These are phyloP conservation scores for Margaritifera margaritifera DNA, from an alignment of 2,888 invertebrate species.

Conservation along the genomic window DNA sequence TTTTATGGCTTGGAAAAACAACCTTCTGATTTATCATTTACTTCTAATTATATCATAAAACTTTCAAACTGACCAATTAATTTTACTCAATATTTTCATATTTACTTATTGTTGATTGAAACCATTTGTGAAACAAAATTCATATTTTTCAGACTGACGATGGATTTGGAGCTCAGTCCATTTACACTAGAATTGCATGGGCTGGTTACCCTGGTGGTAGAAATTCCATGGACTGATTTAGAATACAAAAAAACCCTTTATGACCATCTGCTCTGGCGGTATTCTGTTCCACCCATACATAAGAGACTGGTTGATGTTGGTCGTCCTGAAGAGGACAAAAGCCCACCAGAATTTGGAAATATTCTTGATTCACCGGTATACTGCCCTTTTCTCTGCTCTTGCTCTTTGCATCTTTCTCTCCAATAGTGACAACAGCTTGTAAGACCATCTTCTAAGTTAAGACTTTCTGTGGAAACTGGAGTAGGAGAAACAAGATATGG, in stretches of 20 bases:
- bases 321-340: constrained; percentile 36
- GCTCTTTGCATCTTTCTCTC: no score
- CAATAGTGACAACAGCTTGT: no score
- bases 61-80: no score
- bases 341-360: constrained; percentile 32
- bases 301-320: constrained; percentile 39
- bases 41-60: no score
- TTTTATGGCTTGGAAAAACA: no score
- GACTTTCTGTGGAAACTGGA: no score
- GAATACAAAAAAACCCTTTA: constrained; percentile 29
- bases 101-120: background rate
- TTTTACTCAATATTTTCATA: background rate
- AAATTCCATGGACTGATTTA: background rate
- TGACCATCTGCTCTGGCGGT: constrained; percentile 28
- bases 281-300: constrained; percentile 20
- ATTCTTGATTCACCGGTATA: constrained; percentile 12
- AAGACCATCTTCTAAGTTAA: no score
- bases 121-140: background rate
- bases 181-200: constrained; percentile 28
- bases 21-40: no score
- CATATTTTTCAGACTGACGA: constrained; percentile 22
- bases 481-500: no score
- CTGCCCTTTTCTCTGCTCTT: no score
- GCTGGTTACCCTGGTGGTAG: constrained; percentile 32
- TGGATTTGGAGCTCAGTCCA: constrained; percentile 39